Base-by-base conservation (phyloP, 2,113 vertebrate genomes). In the Fulica atra region DNA sequence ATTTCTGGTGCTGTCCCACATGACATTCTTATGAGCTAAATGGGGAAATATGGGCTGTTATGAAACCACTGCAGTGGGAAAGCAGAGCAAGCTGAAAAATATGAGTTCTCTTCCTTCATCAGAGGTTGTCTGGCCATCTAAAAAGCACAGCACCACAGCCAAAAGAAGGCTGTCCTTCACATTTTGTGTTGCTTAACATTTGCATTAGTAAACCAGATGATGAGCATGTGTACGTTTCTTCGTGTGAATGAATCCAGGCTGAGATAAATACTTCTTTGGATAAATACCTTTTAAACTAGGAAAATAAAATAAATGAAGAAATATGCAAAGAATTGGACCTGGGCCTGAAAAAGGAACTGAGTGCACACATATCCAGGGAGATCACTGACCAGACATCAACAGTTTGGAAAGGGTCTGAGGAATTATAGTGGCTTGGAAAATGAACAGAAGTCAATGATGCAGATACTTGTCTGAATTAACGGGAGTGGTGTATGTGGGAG, bases 1-100 rank as follows among this genome's bases (percentile, higher is more conserved):
- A 81, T 72, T 93, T 70, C 83, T 97, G 76, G 64, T 92, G 86
- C 72, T 95, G 69, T 83, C 64, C 73, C 86, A 71, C 33, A 25
- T 40, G 82, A 86, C 83, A 78, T 84, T 81, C 88, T 91, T 65
- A 89, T 19, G 86, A 92, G 83, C 36, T 89, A 94, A 78, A 83
- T 42, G 65, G 91, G 88, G 65, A 95, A 92, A 93, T 71, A 64
- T 29, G 69, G 77, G 64, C 64, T 88, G 70, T 83, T 92, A 92
- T 38, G 31, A 73, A 96, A 93, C 54, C 12, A 36, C 15, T 93
- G 68, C 38, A 54, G 93, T n/a, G 40, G 10, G 50, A 88, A 92
- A 46, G 46, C 33, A 59, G 46, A 90, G 36, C 1, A 10, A 90
- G 50, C n/a, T 73, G 86, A 86, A 57, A 86, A 90, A 50, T 26